These are phyloP conservation scores for Poicephalus gulielmi DNA, from an alignment of 2,113 vertebrate species.

Conservation along the genomic window DNA sequence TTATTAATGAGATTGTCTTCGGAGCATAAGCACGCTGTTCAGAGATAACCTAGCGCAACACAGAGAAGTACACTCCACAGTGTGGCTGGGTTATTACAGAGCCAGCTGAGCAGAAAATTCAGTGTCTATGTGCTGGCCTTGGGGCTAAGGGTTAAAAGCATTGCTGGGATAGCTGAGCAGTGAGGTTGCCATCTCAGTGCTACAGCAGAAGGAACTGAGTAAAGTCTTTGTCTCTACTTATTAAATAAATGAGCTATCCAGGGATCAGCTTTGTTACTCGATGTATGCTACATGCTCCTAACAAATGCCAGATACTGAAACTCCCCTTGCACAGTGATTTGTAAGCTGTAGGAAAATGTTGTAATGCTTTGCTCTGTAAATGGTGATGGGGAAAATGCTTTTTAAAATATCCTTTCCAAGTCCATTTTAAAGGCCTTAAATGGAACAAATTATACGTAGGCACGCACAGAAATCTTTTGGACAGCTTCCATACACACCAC, in stretches of 20 bases:
- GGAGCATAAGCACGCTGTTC: background rate
- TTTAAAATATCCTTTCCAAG: background rate
- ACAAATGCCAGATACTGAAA: constrained; percentile 13
- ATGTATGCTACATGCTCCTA: background rate
- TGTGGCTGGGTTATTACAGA: background rate
- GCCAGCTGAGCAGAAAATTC: background rate
- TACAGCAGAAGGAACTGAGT: background rate
- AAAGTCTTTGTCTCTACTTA: background rate
- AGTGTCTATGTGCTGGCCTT: fast-evolving
- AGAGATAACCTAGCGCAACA: background rate
- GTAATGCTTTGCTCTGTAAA: background rate
- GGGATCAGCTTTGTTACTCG: background rate
- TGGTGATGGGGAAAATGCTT: background rate
- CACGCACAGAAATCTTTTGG: background rate
- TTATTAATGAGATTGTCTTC: background rate
- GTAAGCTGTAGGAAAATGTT: background rate
- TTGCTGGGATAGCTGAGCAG: background rate
- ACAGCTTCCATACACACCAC: background rate
- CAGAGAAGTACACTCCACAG: too few relatives aligned
- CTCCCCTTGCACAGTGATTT: background rate
- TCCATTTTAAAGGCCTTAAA: background rate
- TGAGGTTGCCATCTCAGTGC: background rate
- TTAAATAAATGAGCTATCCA: background rate
- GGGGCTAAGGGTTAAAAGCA: background rate
- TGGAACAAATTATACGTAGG: background rate